A percentile compares a stretch with the other conserved stretches of the same genome.
phyloP scores from a whole-genome alignment of 2,797 vertebrate genomes.

The Enteromius thamalakanensis region DNA sequence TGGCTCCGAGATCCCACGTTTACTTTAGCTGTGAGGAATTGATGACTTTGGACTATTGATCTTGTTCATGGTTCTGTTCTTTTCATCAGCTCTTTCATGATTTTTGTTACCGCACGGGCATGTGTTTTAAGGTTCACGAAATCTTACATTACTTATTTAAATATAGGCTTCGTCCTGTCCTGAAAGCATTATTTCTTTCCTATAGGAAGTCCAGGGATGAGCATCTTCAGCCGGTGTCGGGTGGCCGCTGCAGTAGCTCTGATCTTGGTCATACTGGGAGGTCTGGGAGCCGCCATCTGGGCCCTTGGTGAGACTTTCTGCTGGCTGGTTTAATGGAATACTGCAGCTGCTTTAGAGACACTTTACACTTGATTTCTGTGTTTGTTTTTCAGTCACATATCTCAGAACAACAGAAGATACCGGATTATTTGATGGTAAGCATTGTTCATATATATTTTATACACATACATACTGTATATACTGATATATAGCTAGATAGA shows the following conservation, averaged over 20 bases:
- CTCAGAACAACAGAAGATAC: conserved; percentile 80
- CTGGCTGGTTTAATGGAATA: background rate
- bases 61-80: conserved; percentile 41
- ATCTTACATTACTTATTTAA: background rate
- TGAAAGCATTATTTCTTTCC: conserved; percentile 65
- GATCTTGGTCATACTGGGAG: conserved; percentile 80
- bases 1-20: conserved; percentile 52
- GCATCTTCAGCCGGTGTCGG: conserved; percentile 79
- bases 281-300: conserved; percentile 85
- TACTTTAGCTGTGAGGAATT: conserved; percentile 59
- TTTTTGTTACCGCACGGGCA: conserved; percentile 23
- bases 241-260: conserved; percentile 72
- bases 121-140: conserved; percentile 16
- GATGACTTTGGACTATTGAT: conserved; percentile 67
- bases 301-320: conserved; percentile 81
- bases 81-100: conserved; percentile 39
- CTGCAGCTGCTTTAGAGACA: background rate
- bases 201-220: conserved; percentile 73
- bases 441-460: background rate
- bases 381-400: conserved; percentile 73
- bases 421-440: conserved; percentile 81
- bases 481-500: no score
- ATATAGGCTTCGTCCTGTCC: background rate
- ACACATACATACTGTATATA: no score
- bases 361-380: background rate